Conservation (phyloP, 1,140 invertebrate species). For the Drosophila lowei region DNA sequence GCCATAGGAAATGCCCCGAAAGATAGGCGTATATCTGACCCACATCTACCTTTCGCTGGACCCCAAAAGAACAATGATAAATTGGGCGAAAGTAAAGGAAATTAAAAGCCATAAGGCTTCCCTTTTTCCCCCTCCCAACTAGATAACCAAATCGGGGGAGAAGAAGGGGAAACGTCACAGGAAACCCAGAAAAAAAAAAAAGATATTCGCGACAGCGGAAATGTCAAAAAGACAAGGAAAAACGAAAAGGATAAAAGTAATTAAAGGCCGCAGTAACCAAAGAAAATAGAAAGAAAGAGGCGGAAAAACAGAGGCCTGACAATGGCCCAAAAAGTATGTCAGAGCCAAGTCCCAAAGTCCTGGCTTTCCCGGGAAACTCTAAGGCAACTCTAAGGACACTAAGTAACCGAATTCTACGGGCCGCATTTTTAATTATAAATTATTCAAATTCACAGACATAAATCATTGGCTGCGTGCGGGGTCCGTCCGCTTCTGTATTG, state of each 20-base stretch:
- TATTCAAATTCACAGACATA: slow-evolving; percentile 80
- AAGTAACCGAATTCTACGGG: slow-evolving; percentile 77
- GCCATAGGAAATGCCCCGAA: neutral
- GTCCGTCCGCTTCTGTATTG: slow-evolving; percentile 21
- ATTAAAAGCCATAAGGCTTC: slow-evolving; percentile 74
- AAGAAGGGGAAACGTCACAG: slow-evolving; percentile 24
- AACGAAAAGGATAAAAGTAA: slow-evolving; percentile 74
- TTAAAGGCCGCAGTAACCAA: slow-evolving; percentile 61
- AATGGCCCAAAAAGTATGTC: slow-evolving; percentile 43
- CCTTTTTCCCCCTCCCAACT: slow-evolving; percentile 14
- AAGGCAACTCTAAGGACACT: slow-evolving; percentile 63
- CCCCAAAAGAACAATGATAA: slow-evolving; percentile 57
- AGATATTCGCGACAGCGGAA: slow-evolving; percentile 50
- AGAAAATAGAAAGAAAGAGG: slow-evolving; percentile 46
- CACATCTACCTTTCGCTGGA: slow-evolving; percentile 40
- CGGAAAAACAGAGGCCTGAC: slow-evolving; percentile 35
- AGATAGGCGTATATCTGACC: slow-evolving; percentile 17
- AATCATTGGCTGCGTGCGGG: slow-evolving; percentile 70
- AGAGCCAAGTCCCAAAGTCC: slow-evolving; percentile 23
- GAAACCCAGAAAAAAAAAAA: slow-evolving; percentile 25
- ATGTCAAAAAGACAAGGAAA: slow-evolving; percentile 47
- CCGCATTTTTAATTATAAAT: slow-evolving; percentile 80
- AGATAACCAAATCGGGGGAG: slow-evolving; percentile 55
- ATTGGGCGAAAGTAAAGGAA: slow-evolving; percentile 70
- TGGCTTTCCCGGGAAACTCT: slow-evolving; percentile 23